phyloP scores from a whole-genome alignment of 2,888 invertebrate genomes.

The Tachystola acroxantha region DNA sequence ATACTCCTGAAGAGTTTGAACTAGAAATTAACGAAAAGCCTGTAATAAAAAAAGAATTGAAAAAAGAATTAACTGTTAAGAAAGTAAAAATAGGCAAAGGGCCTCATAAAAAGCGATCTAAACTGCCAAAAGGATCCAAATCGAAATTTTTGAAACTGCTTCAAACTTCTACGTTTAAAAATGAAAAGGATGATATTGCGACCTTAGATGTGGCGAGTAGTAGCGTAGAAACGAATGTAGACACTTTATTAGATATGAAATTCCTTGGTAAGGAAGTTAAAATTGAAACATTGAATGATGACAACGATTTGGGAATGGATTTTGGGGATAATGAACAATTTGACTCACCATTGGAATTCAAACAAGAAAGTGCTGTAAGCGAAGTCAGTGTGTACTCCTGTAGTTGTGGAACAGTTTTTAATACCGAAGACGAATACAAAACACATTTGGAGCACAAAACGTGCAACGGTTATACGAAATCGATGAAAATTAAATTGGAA shows the following conservation, averaged over 20 bases:
- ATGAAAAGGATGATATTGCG: not conserved
- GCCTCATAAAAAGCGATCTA: not conserved
- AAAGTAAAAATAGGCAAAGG: conserved; percentile 6
- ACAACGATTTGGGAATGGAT: conserved; percentile 15
- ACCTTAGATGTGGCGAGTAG: not conserved
- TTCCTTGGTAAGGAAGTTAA: not conserved
- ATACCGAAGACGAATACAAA: conserved; percentile 20
- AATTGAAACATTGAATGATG: conserved; percentile 9
- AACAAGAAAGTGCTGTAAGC: conserved; percentile 7
- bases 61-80: conserved; percentile 5
- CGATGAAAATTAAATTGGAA: conserved; percentile 13
- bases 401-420: conserved; percentile 18
- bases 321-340: conserved; percentile 16
- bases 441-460: conserved; percentile 21
- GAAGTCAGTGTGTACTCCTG: conserved; percentile 16
- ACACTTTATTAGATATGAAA: not conserved
- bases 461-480: conserved; percentile 20
- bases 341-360: conserved; percentile 14
- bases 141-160: not conserved
- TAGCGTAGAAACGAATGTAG: not conserved
- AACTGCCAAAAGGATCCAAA: not conserved
- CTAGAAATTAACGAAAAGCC: conserved; percentile 8
- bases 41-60: conserved; percentile 18
- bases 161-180: not conserved
- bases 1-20: not conserved